Evolutionary conservation across 2,888 invertebrate genomes (phyloP).

Genomic region (Cynaeus angustus): DNA sequence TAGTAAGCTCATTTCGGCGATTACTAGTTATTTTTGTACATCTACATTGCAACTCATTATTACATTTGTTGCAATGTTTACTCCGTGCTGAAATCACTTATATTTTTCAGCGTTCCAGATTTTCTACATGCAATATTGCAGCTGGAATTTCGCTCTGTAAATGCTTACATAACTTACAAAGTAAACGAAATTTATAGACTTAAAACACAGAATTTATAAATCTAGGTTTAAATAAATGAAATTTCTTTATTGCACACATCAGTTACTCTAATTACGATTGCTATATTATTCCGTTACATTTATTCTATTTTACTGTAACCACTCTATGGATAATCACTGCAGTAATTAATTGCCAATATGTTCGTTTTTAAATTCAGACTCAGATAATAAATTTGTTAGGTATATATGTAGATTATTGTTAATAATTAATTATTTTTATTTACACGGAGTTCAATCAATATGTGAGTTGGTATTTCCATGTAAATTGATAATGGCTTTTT

Average conservation of each 20-base stretch:
- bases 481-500: too few relatives aligned
- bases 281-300: background rate
- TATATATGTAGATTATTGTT: too few relatives aligned
- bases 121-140: conserved; percentile 26
- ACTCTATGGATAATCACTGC: too few relatives aligned
- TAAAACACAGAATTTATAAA: conserved; percentile 7
- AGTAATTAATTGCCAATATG: too few relatives aligned
- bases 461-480: too few relatives aligned
- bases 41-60: conserved; percentile 7
- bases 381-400: too few relatives aligned
- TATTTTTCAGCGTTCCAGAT: conserved; percentile 15
- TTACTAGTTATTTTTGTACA: background rate
- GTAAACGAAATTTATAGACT: conserved; percentile 28
- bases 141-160: conserved; percentile 24
- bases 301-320: background rate
- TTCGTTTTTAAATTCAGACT: too few relatives aligned
- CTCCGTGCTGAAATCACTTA: conserved; percentile 20
- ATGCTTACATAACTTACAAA: conserved; percentile 30
- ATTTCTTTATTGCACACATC: conserved; percentile 11
- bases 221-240: conserved; percentile 15
- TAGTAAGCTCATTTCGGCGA: background rate
- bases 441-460: too few relatives aligned
- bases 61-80: conserved; percentile 4
- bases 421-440: too few relatives aligned
- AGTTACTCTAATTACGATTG: conserved; percentile 20